Evolutionary conservation across 2,888 invertebrate species (phyloP), one percentile per base, ranked within the genome.

Genomic region (Orthosia incerta): DNA sequence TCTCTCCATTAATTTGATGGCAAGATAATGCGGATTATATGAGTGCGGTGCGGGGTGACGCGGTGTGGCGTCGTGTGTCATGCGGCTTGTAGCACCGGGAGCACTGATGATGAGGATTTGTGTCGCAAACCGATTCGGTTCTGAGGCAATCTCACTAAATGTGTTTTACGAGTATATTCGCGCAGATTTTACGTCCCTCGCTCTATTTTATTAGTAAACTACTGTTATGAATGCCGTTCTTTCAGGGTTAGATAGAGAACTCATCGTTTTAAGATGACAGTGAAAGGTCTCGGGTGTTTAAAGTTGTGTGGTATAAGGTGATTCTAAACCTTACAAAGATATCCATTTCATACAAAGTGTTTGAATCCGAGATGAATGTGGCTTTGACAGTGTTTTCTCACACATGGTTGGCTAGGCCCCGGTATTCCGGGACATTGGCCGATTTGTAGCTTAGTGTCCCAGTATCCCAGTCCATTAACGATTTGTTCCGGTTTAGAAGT

Each of bases 1-100:
- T 79, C 79, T 72, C 67, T 57, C 74, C 79, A 80, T 80, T 83
- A 61, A 74, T 76, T 83, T 76, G 79, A 79, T 76, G 71, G 59
- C 48, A 60, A 79, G 73, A 77, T 82, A 86, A 79, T 70, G 74
- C 26, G 71, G 71, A 73, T 75, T 77, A 77, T 66, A 71, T 53
- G 71, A 67, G 13, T 51, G 50, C 20, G 60, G 50, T 16, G 60
- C n/a, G 61, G 60, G 57, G 60, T 31, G 76, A 31, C 26, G 15
- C 16, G 23, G 15, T 23, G 46, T 11, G 67, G 13, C 18, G 53
- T 9, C 46, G 53, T 12, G 53, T n/a, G 53, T 55, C 13, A 16
- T 16, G 48, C 16, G n/a, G 3, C 20, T 13, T 18, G 20, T 45
- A 4, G 12, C 16, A 18, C n/a, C 48, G 50, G n/a, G 50, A 46